Conservation (phyloP, 2,113 vertebrate genomes). For the Chloroceryle aenea region DNA sequence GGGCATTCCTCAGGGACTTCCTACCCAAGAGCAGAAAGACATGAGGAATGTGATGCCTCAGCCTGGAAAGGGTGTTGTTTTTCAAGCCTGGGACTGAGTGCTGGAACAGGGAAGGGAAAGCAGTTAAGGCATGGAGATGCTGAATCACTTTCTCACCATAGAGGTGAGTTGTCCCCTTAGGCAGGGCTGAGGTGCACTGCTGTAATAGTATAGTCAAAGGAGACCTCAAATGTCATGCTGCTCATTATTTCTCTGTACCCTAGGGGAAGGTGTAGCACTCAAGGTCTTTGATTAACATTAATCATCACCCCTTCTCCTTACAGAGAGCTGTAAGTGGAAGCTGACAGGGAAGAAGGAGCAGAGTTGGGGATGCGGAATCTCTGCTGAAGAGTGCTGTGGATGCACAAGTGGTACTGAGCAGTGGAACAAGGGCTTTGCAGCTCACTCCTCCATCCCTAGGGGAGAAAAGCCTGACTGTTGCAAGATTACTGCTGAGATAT, state of each 20-base stretch:
- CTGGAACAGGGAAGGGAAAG: background rate
- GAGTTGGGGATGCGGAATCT: background rate
- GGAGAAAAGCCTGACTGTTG: background rate
- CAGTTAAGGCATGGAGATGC: background rate
- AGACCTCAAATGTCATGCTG: background rate
- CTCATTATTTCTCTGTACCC: background rate
- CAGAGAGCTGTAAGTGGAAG: background rate
- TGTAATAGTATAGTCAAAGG: background rate
- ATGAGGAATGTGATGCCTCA: background rate
- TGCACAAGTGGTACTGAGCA: background rate
- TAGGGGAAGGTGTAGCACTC: background rate
- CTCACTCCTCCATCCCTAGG: no score
- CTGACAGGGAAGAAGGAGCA: background rate
- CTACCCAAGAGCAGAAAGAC: background rate
- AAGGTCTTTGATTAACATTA: background rate
- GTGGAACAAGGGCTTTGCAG: background rate
- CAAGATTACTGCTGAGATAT: background rate
- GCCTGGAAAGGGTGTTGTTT: background rate
- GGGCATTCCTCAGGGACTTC: background rate
- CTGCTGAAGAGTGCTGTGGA: background rate
- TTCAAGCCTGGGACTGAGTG: background rate
- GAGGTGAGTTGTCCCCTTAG: background rate
- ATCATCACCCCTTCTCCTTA: background rate
- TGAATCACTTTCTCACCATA: background rate
- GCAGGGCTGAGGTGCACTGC: background rate